phyloP scores from a whole-genome alignment of 2,797 vertebrate genomes.

The Hemitrygon akajei region DNA sequence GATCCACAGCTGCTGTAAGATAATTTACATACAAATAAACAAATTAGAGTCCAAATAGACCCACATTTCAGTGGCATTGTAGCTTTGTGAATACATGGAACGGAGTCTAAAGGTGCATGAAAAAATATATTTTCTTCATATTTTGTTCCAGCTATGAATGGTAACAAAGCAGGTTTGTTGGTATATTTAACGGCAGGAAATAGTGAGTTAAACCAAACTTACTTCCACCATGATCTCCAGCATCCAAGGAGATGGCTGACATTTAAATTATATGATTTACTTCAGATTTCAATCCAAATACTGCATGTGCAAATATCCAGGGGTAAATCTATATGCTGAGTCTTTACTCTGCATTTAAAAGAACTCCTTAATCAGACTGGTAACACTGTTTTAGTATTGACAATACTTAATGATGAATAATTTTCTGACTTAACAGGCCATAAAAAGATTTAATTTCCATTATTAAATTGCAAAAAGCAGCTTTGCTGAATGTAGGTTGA shows the following conservation, averaged over 20 bases:
- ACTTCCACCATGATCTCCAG: neutral
- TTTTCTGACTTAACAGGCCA: neutral
- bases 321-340: neutral
- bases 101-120: slow-evolving; percentile 18
- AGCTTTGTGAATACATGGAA: neutral
- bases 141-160: slow-evolving; percentile 13
- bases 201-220: neutral
- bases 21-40: slow-evolving; percentile 26
- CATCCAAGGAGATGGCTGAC: neutral
- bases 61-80: neutral
- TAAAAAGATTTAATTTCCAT: neutral
- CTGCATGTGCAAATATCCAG: neutral
- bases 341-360: neutral
- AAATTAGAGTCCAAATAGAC: slow-evolving; percentile 15
- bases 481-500: neutral
- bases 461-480: neutral
- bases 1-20: slow-evolving; percentile 45
- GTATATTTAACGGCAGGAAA: neutral
- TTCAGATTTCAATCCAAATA: neutral
- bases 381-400: neutral
- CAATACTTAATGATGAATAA: slow-evolving; percentile 8
- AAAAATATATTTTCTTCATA: slow-evolving; percentile 4
- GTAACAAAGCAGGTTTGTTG: neutral
- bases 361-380: neutral
- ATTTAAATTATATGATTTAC: neutral